phyloP scores from a whole-genome alignment of 2,113 vertebrate species.

The Apodemus sylvaticus region DNA sequence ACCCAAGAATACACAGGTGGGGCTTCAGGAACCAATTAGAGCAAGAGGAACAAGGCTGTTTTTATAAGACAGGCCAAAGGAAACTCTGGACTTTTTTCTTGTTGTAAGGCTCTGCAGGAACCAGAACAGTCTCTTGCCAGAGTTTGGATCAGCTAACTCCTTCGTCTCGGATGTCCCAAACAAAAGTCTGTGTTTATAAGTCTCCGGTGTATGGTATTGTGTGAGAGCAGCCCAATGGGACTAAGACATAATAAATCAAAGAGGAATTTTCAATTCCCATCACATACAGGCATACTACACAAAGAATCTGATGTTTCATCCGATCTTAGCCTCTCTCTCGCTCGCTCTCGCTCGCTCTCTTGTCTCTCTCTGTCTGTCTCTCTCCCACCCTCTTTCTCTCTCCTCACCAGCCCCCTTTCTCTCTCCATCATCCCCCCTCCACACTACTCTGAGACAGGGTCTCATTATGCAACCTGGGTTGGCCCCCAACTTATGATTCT shows the following conservation, averaged over 20 bases:
- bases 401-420: neutral
- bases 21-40: neutral
- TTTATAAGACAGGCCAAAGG: neutral
- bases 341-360: neutral
- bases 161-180: neutral
- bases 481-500: neutral
- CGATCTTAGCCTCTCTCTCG: neutral
- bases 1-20: neutral
- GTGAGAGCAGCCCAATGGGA: neutral
- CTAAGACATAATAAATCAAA: neutral
- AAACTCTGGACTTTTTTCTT: neutral
- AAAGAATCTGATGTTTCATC: neutral
- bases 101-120: neutral
- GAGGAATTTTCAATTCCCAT: neutral
- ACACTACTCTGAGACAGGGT: neutral
- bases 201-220: neutral
- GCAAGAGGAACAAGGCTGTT: neutral
- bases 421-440: too few relatives aligned
- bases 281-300: neutral
- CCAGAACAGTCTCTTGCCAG: neutral
- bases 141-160: neutral
- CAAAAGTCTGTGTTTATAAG: neutral
- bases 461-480: neutral
- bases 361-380: neutral
- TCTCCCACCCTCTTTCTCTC: rapidly evolving